Base-by-base conservation (phyloP, 2,888 invertebrate genomes). In the Cordilura impudica region DNA sequence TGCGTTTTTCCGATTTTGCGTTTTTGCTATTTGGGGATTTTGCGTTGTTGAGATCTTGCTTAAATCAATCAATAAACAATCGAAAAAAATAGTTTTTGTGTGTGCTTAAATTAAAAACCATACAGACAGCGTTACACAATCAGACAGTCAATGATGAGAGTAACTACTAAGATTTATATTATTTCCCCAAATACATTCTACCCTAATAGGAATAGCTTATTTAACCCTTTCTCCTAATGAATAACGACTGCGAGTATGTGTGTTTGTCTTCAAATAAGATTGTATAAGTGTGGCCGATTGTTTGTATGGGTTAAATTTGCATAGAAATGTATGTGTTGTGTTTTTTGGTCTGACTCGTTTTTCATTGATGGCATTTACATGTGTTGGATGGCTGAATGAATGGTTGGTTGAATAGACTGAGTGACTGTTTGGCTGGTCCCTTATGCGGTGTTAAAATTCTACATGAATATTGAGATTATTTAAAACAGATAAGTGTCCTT, bases 341-440 rank as follows among this genome's bases (percentile, higher is more conserved):
- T 58, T 74, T 54, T 75, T 19, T 51, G 63, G 49, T 75, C 69
- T 56, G 78, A 69, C 63, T 78, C 69, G 73, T 65, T 67, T 69
- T 73, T 69, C 78, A 73, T 73, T 78, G 63, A 58, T 73, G 78
- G 69, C 77, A 78, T 78, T 78, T 67, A 72, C 72, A 78, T 78
- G 67, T 71, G 67, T 78, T 72, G 61, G 63, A 69, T 75, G 60
- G 67, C 47, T 72, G 66, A 43, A 67, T 66, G 49, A 61, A 53
- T 71, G 71, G 16, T 63, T 43, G 72, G 65, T 18, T 76, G 70
- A 63, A 51, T 58, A 65, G 72, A 72, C 47, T n/a, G n/a, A 51
- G 39, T 26, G 49, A 16, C n/a, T 53, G 49, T 47, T 54, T 39
- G 43, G 16, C 72, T 78, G 60, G 72, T 78, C 72, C 77, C 72